These are phyloP conservation scores for Oncorhynchus clarkii DNA, from an alignment of 2,113 vertebrate genomes.

Conservation along the genomic window DNA sequence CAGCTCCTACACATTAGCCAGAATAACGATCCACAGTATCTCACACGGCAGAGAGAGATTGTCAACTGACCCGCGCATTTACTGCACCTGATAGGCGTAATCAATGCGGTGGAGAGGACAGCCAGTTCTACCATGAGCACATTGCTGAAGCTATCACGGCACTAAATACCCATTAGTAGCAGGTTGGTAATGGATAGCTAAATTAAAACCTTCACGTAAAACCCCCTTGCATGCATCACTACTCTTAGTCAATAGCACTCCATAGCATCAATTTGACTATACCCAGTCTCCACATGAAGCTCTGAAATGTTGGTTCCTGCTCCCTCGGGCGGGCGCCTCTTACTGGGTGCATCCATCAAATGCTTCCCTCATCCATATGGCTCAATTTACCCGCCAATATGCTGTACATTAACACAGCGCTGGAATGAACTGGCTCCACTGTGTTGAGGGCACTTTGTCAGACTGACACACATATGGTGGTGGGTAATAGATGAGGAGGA, in stretches of 20 bases:
- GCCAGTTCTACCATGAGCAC: neutral
- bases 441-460: constrained; percentile 4
- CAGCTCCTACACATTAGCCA: no score
- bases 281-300: neutral
- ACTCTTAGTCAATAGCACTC: neutral
- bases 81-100: neutral
- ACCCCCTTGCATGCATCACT: neutral
- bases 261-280: neutral
- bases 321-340: neutral
- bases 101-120: no score
- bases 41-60: neutral
- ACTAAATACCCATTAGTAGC: neutral
- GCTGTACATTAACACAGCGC: constrained; percentile 1
- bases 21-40: neutral
- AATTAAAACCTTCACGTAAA: neutral
- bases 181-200: neutral
- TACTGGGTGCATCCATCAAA: neutral
- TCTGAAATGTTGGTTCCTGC: neutral
- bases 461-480: constrained; percentile 11
- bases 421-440: neutral
- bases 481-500: neutral
- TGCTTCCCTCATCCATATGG: constrained; percentile 16
- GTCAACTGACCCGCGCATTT: neutral
- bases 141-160: neutral
- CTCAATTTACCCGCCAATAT: constrained; percentile 21